Evolutionary conservation across 1,140 invertebrate genomes (phyloP).

Genomic region (Leptonema lineaticorne): DNA sequence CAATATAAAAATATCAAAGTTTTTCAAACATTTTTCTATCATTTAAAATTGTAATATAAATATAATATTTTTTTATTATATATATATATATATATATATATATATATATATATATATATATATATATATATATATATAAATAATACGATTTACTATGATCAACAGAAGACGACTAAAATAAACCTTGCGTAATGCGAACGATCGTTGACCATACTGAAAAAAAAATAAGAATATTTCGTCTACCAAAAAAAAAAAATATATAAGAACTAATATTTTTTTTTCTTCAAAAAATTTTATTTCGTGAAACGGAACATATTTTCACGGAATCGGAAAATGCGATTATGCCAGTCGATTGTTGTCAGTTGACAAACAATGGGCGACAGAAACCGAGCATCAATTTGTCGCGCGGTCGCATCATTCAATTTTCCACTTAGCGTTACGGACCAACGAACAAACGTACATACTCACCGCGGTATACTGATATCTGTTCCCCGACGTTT

Average conservation of each 20-base stretch:
- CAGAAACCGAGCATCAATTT: background rate
- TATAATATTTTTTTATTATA: background rate
- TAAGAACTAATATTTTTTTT: background rate
- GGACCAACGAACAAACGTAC: no score
- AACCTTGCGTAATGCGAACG: no score
- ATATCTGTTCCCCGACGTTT: no score
- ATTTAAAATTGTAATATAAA: background rate
- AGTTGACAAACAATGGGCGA: background rate
- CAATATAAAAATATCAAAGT: background rate
- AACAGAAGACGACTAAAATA: background rate
- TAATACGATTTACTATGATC: background rate
- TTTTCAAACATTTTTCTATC: background rate
- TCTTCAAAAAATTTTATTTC: background rate
- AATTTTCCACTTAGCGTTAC: no score
- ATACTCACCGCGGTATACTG: no score
- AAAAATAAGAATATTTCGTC: background rate
- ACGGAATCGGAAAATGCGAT: background rate
- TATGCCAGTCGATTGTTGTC: background rate
- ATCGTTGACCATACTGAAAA: no score
- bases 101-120: background rate
- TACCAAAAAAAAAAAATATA: background rate
- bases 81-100: background rate
- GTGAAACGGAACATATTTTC: background rate
- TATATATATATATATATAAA: background rate
- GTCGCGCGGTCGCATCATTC: slow-evolving; percentile 13